Evolutionary conservation across 2,888 invertebrate genomes (phyloP).

Genomic region (Habrosyne pyritoides): DNA sequence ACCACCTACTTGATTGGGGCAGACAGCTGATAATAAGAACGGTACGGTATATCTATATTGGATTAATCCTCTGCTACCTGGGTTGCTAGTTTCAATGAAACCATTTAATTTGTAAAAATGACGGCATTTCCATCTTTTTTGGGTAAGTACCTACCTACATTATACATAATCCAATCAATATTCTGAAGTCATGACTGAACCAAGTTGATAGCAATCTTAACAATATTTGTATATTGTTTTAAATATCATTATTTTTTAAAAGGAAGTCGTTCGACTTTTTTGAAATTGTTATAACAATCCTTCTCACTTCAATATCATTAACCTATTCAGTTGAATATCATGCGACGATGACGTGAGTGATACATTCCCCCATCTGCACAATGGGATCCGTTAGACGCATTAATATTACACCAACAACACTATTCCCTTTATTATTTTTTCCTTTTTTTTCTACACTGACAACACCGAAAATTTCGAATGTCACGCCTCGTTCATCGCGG

Average conservation of each 20-base stretch:
- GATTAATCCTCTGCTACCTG: too few relatives aligned
- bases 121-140: too few relatives aligned
- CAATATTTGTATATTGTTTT: too few relatives aligned
- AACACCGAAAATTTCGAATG: slow-evolving; percentile 76
- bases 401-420: slow-evolving; percentile 74
- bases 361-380: slow-evolving; percentile 61
- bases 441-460: slow-evolving; percentile 64
- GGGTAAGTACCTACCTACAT: too few relatives aligned
- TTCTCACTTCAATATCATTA: slow-evolving; percentile 62
- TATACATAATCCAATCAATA: too few relatives aligned
- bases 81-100: too few relatives aligned
- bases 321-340: slow-evolving; percentile 47
- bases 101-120: too few relatives aligned
- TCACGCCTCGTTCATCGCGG: slow-evolving; percentile 79
- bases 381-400: slow-evolving; percentile 77
- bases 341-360: slow-evolving; percentile 58
- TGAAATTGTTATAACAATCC: slow-evolving; percentile 44
- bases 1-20: too few relatives aligned
- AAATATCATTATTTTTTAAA: slow-evolving; percentile 1
- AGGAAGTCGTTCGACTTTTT: slow-evolving; percentile 26
- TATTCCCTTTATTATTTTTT: slow-evolving; percentile 60
- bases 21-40: too few relatives aligned
- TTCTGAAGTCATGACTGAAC: too few relatives aligned
- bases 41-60: too few relatives aligned
- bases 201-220: too few relatives aligned